Evolutionary conservation across 1,140 invertebrate genomes (phyloP).

Genomic region (Hetaerina americana): DNA sequence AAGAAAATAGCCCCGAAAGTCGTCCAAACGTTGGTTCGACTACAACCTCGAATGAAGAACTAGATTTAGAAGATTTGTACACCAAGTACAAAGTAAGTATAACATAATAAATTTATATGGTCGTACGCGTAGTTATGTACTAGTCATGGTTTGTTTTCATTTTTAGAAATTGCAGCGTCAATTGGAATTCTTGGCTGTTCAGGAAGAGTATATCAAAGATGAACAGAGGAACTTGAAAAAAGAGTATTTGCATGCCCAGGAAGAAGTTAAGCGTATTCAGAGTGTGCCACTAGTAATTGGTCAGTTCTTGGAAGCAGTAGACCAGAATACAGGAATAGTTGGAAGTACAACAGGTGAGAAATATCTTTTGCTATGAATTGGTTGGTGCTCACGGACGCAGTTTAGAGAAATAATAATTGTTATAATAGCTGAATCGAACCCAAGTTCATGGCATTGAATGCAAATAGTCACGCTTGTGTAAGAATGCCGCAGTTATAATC

Average conservation of each 20-base stretch:
- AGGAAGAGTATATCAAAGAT: conserved; percentile 98
- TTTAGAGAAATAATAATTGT: too few relatives aligned
- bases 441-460: too few relatives aligned
- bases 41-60: conserved; percentile 48
- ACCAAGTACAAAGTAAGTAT: conserved; percentile 76
- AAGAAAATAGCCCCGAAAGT: conserved; percentile 41
- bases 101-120: conserved; percentile 5
- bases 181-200: conserved; percentile 91
- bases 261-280: conserved; percentile 95
- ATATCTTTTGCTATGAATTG: not conserved
- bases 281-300: conserved; percentile 95
- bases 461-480: too few relatives aligned
- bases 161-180: conserved; percentile 84
- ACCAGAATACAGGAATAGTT: conserved; percentile 94
- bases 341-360: conserved; percentile 56
- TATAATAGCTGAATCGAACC: too few relatives aligned
- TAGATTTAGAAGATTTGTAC: conserved; percentile 82
- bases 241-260: conserved; percentile 93
- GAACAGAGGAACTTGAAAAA: conserved; percentile 96
- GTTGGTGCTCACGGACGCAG: too few relatives aligned
- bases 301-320: conserved; percentile 94
- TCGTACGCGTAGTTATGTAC: not conserved
- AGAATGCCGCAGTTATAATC: too few relatives aligned
- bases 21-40: conserved; percentile 39
- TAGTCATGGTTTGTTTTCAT: not conserved